Percentiles rank a stretch among this genome's conserved stretches.
These are phyloP conservation scores for Mycalesis mineus DNA, from an alignment of 2,888 invertebrate genomes.

Conservation along the genomic window DNA sequence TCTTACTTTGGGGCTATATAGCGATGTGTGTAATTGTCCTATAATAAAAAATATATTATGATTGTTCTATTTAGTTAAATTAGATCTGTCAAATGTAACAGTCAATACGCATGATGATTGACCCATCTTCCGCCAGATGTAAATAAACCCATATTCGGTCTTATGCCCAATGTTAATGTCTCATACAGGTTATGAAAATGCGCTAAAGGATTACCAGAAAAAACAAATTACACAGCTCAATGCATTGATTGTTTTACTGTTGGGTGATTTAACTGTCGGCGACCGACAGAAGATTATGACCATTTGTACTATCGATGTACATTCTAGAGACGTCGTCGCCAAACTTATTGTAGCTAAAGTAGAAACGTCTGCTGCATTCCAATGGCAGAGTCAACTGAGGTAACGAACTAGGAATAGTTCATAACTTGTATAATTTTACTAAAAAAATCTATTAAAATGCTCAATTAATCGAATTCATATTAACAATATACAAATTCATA, in stretches of 20 bases:
- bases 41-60: too few relatives aligned
- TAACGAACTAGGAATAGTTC: constrained; percentile 24
- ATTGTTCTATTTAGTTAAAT: too few relatives aligned
- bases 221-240: constrained; percentile 92
- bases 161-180: background rate
- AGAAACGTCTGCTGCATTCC: constrained; percentile 87
- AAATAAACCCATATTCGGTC: too few relatives aligned
- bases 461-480: too few relatives aligned
- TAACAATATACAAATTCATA: too few relatives aligned
- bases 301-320: constrained; percentile 96
- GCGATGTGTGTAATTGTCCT: too few relatives aligned
- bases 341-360: constrained; percentile 91
- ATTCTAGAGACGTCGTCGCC: constrained; percentile 94
- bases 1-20: too few relatives aligned
- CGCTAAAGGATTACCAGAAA: constrained; percentile 93
- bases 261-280: constrained; percentile 88
- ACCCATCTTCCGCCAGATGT: too few relatives aligned
- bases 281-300: constrained; percentile 98
- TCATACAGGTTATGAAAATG: constrained; percentile 86
- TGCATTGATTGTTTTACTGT: constrained; percentile 87
- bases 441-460: too few relatives aligned
- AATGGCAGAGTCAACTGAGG: constrained; percentile 94
- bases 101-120: too few relatives aligned
- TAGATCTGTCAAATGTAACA: too few relatives aligned
- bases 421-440: too few relatives aligned